phyloP scores from a whole-genome alignment of 2,888 invertebrate genomes.

The Cataglyphis cursor region DNA sequence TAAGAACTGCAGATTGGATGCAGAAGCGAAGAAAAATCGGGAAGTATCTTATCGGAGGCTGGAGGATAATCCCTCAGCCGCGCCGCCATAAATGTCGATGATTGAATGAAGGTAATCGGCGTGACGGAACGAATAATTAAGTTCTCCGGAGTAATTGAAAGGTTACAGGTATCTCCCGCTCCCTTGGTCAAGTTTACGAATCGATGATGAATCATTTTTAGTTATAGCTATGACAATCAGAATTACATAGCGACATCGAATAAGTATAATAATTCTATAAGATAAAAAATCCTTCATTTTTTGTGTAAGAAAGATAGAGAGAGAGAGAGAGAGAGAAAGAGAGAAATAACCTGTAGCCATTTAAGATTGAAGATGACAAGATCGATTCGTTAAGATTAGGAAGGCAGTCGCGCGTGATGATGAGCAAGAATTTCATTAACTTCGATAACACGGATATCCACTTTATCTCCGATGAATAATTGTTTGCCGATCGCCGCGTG shows the following conservation, averaged over 20 bases:
- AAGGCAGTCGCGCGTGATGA: background rate
- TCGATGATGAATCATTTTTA: background rate
- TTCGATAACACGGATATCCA: background rate
- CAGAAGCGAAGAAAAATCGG: conserved; percentile 65
- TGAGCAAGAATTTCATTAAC: conserved; percentile 20
- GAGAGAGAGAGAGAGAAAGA: background rate
- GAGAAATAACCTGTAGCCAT: background rate
- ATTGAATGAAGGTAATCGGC: conserved; percentile 55
- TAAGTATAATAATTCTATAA: background rate
- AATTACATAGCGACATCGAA: background rate
- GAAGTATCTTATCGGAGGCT: conserved; percentile 61
- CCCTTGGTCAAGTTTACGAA: background rate
- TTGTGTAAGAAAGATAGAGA: background rate
- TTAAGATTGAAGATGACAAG: conserved; percentile 20
- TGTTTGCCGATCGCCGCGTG: background rate
- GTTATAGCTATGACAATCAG: background rate
- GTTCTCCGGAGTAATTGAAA: conserved; percentile 43
- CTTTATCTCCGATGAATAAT: conserved; percentile 36
- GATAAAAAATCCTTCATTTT: background rate
- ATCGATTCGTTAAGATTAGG: background rate
- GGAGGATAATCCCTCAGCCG: conserved; percentile 56
- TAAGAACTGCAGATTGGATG: conserved; percentile 69
- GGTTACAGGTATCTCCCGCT: conserved; percentile 14
- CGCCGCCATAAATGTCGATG: conserved; percentile 40
- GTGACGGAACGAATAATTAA: conserved; percentile 52